Conservation (phyloP, 2,888 invertebrate genomes). For the Hesperia comma region DNA sequence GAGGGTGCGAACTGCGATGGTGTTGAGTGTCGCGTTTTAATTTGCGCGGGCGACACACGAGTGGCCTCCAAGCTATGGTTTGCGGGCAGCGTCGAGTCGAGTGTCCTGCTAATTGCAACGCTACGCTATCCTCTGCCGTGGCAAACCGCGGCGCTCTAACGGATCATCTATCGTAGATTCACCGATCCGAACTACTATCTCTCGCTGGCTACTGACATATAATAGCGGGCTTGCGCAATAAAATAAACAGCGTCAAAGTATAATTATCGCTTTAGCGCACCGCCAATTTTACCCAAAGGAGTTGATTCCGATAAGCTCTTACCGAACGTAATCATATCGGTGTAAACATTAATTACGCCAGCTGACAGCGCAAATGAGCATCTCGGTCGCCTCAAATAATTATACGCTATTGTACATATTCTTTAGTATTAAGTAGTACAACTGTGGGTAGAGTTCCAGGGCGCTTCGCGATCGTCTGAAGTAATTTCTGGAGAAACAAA, state of each 20-base stretch:
- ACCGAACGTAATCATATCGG: conserved; percentile 76
- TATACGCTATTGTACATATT: conserved; percentile 63
- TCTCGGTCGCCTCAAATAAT: conserved; percentile 73
- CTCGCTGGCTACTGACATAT: conserved; percentile 17
- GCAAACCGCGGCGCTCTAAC: conserved; percentile 53
- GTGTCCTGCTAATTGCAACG: conserved; percentile 81
- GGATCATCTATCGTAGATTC: conserved; percentile 56
- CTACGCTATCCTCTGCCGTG: conserved; percentile 62
- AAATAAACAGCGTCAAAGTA: conserved; percentile 42
- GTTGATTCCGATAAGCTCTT: conserved; percentile 68
- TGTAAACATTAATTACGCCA: conserved; percentile 74
- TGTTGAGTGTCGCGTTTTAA: conserved; percentile 80
- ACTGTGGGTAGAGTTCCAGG: conserved; percentile 50
- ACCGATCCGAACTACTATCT: conserved; percentile 36
- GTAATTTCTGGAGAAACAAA: conserved; percentile 83
- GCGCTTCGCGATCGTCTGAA: conserved; percentile 66
- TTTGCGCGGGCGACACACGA: conserved; percentile 82
- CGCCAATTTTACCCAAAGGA: conserved; percentile 68
- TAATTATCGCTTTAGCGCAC: conserved; percentile 56
- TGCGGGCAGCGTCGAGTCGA: conserved; percentile 71
- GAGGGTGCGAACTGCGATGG: conserved; percentile 57
- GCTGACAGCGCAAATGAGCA: conserved; percentile 63
- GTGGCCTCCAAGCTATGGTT: conserved; percentile 71
- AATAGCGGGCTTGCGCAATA: conserved; percentile 33
- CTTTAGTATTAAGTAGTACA: conserved; percentile 54